A percentile compares a stretch with the other conserved stretches of the same genome.
phyloP scores from a whole-genome alignment of 2,797 vertebrate genomes.

The Manis javanica region DNA sequence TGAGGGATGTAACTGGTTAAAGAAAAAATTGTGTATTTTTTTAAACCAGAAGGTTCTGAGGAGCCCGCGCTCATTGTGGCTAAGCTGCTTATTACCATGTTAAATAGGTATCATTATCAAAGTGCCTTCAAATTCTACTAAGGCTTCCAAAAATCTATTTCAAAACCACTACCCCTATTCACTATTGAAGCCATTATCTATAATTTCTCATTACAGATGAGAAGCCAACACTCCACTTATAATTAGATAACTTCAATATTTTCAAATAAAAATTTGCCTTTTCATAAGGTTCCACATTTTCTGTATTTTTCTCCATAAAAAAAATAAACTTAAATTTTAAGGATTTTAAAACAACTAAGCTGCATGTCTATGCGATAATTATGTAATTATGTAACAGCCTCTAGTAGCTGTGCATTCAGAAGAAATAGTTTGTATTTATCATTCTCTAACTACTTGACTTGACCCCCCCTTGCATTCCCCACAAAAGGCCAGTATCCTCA shows the following conservation, averaged over 20 bases:
- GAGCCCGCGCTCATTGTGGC: neutral
- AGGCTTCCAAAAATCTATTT: neutral
- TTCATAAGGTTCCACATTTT: neutral
- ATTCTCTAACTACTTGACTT: neutral
- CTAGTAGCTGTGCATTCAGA: neutral
- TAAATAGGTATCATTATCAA: neutral
- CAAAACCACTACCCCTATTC: neutral
- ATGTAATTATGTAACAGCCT: neutral
- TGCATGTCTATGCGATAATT: neutral
- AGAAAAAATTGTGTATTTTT: neutral
- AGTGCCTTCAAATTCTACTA: neutral
- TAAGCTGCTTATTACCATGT: neutral
- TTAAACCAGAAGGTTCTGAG: neutral
- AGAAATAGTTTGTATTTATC: neutral
- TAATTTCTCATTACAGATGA: conserved; percentile 27
- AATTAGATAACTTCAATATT: neutral
- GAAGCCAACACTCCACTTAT: conserved; percentile 8
- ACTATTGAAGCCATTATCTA: neutral
- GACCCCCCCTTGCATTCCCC: too few species aligned
- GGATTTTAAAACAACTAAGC: neutral
- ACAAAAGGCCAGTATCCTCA: neutral
- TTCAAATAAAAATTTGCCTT: conserved; percentile 44
- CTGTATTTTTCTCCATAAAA: neutral
- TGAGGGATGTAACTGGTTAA: neutral
- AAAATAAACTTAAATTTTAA: conserved; percentile 1